phyloP scores from a whole-genome alignment of 2,797 vertebrate genomes.

The Chaunax sp. region DNA sequence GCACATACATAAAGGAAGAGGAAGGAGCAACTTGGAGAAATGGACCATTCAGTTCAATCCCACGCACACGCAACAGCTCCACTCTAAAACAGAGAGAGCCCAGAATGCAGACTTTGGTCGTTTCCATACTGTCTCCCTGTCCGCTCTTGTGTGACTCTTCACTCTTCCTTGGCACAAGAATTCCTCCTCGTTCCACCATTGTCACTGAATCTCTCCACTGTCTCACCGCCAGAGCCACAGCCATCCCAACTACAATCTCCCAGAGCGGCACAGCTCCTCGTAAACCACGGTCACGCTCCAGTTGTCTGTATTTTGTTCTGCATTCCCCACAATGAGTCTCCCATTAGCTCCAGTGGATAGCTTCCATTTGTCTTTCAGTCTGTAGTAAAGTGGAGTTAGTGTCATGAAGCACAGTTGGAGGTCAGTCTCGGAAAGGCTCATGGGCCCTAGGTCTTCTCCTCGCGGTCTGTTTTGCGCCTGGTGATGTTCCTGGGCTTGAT shows the following conservation, averaged over 20 bases:
- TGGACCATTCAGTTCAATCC: conserved; percentile 73
- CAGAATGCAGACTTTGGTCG: conserved; percentile 73
- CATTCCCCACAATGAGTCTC: conserved; percentile 54
- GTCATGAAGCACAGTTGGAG: conserved; percentile 83
- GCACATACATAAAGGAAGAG: conserved; percentile 71
- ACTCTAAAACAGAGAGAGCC: conserved; percentile 71
- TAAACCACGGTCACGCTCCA: conserved; percentile 61
- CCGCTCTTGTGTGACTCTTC: conserved; percentile 53
- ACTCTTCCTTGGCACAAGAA: conserved; percentile 56
- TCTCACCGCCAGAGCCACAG: conserved; percentile 39
- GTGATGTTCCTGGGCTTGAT: conserved; percentile 97
- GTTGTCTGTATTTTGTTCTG: conserved; percentile 67
- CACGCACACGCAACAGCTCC: conserved; percentile 64
- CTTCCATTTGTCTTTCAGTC: conserved; percentile 64
- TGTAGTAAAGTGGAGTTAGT: conserved; percentile 83
- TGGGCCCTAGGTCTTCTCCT: conserved; percentile 93
- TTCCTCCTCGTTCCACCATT: conserved; percentile 28
- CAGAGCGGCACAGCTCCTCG: conserved; percentile 62
- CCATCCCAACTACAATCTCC: conserved; percentile 73
- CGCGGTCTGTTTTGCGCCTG: conserved; percentile 92
- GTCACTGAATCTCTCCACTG: conserved; percentile 45
- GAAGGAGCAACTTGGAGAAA: conserved; percentile 59
- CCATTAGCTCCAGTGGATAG: conserved; percentile 59
- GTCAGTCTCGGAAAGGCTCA: conserved; percentile 62
- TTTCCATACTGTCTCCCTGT: conserved; percentile 60